Base-by-base conservation (phyloP, 2,113 vertebrate species). In the Tachysurus fulvidraco region DNA sequence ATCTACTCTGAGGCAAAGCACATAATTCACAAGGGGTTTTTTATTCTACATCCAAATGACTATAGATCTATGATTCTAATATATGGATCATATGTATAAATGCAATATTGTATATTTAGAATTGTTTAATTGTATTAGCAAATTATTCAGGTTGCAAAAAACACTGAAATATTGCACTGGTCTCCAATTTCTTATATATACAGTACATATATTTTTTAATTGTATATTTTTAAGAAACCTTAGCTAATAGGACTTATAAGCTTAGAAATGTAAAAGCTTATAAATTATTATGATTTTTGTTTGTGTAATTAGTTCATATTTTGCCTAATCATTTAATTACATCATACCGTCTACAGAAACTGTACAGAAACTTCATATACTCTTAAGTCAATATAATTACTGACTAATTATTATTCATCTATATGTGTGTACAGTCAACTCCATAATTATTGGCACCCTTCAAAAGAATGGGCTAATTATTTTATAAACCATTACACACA, bases 1-100 rank as follows among this genome's bases (percentile, higher is more conserved):
- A 77, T 79, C 41, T 76, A 50, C 62, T 23, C 77, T 4, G 76
- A 77, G 73, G 60, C 67, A 69, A 79, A 87, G 50, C 67, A 60
- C 28, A 82, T 67, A 30, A 80, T 87, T 57, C 52, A 71, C 25
- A 65, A 89, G 50, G 21, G 12, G 23, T 9, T 19, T 41, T 67
- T 9, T 30, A 0, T 16, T 36, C 36, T 36, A 36, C 36, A 36
- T 36, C 36, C 71, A 74, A 74, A 76, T 13, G 23, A 76, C 44
- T n/a, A 14, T 65, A 4, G 13, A 65, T 28, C 25, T 41, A 19
- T 71, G 12, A 36, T 73, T 69, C 67, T 71, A 71, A 71, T 73
- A 46, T 46, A 23, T 23, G 17, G 36, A 54, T 21, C 55, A 44
- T 74, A 74, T 74, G n/a, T 46, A 59, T n/a, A 5, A 19, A 17